Percentiles rank a stretch among this genome's conserved stretches.
phyloP scores from a whole-genome alignment of 64 coral and sea anemone species.

The Montipora sp. region DNA sequence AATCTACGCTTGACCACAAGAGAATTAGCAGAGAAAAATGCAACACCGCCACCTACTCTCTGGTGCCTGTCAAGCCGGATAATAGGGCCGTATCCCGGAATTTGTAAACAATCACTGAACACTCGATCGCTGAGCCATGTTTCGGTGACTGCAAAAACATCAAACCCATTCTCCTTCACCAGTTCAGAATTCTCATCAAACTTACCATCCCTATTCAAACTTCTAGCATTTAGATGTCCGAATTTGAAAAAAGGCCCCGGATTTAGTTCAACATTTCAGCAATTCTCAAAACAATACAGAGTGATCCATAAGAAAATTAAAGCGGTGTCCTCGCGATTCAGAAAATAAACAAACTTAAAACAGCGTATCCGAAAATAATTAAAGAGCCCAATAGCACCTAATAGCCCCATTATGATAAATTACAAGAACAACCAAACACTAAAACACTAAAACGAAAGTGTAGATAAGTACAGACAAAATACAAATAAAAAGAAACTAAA shows the following conservation, averaged over 20 bases:
- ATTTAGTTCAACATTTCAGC: not conserved
- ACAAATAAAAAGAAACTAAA: too few species aligned
- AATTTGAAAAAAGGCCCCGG: not conserved
- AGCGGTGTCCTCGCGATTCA: not conserved
- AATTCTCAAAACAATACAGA: not conserved
- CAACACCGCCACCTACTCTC: not conserved
- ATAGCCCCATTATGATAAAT: not conserved
- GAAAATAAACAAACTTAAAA: conserved; percentile 11
- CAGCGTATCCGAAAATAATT: conserved; percentile 10
- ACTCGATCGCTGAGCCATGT: not conserved
- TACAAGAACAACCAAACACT: not conserved
- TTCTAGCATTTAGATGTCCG: not conserved
- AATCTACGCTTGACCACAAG: not conserved
- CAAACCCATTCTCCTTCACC: not conserved
- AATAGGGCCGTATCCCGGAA: conserved; percentile 6
- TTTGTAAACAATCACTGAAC: conserved; percentile 5
- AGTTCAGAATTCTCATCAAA: not conserved
- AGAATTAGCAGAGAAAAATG: not conserved
- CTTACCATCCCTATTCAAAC: not conserved
- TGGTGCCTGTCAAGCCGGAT: not conserved
- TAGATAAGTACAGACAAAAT: too few species aligned
- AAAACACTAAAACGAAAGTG: too few species aligned
- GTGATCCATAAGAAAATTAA: not conserved
- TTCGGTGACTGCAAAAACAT: conserved; percentile 10
- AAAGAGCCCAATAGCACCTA: not conserved